Evolutionary conservation across 2,888 invertebrate genomes (phyloP).

Genomic region (Torymus aiolomorphi): DNA sequence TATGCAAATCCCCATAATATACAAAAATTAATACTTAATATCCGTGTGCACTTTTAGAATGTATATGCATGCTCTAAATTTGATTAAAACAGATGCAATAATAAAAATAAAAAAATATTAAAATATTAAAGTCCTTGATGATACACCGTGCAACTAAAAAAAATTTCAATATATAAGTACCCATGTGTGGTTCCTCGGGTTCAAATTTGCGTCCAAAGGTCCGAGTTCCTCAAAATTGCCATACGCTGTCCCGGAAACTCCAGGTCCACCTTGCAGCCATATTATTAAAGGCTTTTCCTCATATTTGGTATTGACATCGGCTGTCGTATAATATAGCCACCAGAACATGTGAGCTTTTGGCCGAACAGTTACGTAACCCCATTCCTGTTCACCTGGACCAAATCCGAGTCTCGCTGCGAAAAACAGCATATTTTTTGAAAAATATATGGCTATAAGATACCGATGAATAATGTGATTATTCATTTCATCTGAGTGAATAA

Average conservation of each 20-base stretch:
- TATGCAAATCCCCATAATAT: too few species aligned
- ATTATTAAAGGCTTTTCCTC: conserved; percentile 75
- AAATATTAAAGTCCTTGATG: neutral
- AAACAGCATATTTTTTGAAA: too few species aligned
- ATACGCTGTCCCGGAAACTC: conserved; percentile 78
- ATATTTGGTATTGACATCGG: conserved; percentile 69
- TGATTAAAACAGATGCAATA: too few species aligned
- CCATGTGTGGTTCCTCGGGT: conserved; percentile 78
- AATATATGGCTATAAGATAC: too few species aligned
- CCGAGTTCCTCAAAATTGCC: conserved; percentile 81
- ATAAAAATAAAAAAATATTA: too few species aligned
- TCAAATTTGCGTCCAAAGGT: conserved; percentile 77
- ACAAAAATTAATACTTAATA: too few species aligned
- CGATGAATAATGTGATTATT: too few species aligned
- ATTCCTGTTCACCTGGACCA: conserved; percentile 77
- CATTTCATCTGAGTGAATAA: too few species aligned
- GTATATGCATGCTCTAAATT: too few species aligned
- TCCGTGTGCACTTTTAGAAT: too few species aligned
- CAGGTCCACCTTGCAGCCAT: conserved; percentile 79
- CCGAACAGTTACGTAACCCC: conserved; percentile 77
- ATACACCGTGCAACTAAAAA: neutral
- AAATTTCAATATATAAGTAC: conserved; percentile 73
- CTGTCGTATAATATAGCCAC: conserved; percentile 77
- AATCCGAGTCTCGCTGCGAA: too few species aligned
- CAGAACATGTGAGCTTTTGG: conserved; percentile 77